Conservation (phyloP, 2,797 vertebrate species). For the Enteromius anoplus region DNA sequence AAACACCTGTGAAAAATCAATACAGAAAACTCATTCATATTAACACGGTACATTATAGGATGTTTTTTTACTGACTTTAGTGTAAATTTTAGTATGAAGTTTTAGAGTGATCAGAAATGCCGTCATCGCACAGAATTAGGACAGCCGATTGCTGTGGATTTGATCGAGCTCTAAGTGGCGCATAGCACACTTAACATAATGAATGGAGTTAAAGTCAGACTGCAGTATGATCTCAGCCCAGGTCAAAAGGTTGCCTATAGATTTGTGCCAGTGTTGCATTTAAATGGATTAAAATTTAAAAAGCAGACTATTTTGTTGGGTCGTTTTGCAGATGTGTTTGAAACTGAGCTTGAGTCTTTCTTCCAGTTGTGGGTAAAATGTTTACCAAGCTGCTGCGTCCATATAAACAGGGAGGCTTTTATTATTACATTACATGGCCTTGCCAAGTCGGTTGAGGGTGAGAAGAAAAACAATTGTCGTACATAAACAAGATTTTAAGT, state of each 20-base stretch:
- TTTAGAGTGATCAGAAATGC: conserved; percentile 62
- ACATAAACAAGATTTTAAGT: conserved; percentile 5
- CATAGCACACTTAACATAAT: conserved; percentile 70
- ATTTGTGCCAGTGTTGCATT: conserved; percentile 60
- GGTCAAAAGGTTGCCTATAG: conserved; percentile 68
- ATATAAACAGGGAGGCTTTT: conserved; percentile 18
- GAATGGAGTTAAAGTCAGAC: conserved; percentile 69
- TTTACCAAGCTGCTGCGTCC: conserved; percentile 13
- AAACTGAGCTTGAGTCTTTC: conserved; percentile 15
- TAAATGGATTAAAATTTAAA: conserved; percentile 54
- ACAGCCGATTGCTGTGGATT: conserved; percentile 62
- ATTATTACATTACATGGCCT: conserved; percentile 14
- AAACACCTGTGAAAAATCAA: background rate
- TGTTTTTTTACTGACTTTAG: background rate
- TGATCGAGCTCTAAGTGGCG: conserved; percentile 58
- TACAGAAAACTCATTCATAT: background rate
- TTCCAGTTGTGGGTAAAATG: background rate
- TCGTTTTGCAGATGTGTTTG: conserved; percentile 30
- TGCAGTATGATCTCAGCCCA: conserved; percentile 69
- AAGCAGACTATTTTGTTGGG: conserved; percentile 4
- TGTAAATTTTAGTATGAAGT: conserved; percentile 48
- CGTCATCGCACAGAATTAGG: conserved; percentile 64
- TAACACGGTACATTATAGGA: background rate
- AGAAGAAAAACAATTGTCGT: conserved; percentile 16
- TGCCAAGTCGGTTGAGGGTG: background rate